Evolutionary conservation across 1,140 invertebrate species (phyloP), one percentile per base, ranked within the genome.

Genomic region (Bicyclus anynana): DNA sequence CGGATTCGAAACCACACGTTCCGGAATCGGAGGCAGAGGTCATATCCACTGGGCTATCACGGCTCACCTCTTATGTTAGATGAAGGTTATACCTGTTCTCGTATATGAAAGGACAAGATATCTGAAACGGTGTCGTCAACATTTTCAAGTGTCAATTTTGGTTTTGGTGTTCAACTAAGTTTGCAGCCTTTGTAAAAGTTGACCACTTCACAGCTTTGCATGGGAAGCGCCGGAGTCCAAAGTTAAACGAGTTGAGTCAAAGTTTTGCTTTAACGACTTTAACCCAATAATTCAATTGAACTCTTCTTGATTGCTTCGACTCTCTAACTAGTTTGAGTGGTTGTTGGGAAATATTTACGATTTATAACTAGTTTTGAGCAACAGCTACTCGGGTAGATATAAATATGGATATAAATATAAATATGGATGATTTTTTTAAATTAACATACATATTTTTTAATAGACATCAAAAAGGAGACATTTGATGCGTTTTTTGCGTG

Each of bases 251-350:
- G 50, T 42, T 42, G 20, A 44, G 40, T 44, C 7, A 12, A 44
- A 44, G 38, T 52, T 14, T 27, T 40, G 37, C 7, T 40, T 52
- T 40, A 52, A 40, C 42, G 35, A 52, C 37, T 52, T 52, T 42
- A 13, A 42, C 23, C 38, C 16, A 40, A 26, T 18, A 52, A 52
- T 52, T 52, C 35, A 26, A 52, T 51, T 38, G 17, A 13, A 51
- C 49, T 51, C 33, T 26, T 52, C 35, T 52, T 52, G 50, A 40
- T 52, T 42, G 35, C 35, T 42, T 52, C 21, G 50, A 44, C 17
- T 42, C 5, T n/a, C 0, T 38, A 40, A 27, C 35, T 23, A 52
- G 21, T 26, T 52, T 17, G 16, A 7, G 12, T 21, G 48, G 12
- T 37, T 14, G 5, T 38, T 38, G 14, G 16, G n/a, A 6, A 33